phyloP scores from a whole-genome alignment of 2,113 vertebrate genomes.

The Nyctereutes procyonoides region DNA sequence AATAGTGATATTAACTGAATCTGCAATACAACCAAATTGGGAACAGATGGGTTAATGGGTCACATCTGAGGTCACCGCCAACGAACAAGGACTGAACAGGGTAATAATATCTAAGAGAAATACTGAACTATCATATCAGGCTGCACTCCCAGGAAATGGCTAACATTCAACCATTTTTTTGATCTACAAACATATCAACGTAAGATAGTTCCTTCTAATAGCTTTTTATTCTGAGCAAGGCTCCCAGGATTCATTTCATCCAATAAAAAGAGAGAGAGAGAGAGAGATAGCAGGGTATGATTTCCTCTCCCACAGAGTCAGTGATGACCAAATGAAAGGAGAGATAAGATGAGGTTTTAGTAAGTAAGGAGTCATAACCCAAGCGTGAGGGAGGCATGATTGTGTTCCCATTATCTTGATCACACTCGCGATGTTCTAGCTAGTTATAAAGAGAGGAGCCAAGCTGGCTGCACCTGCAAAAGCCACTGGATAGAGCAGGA shows the following conservation, averaged over 20 bases:
- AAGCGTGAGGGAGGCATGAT: not conserved
- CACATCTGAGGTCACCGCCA: not conserved
- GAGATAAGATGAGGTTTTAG: not conserved
- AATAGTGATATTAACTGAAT: not conserved
- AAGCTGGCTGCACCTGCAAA: not conserved
- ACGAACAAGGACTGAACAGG: not conserved
- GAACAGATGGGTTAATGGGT: not conserved
- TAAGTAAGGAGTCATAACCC: not conserved
- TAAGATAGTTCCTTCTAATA: not conserved
- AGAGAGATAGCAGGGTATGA: not conserved
- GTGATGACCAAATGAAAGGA: not conserved
- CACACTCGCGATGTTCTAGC: not conserved
- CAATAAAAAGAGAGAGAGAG: not conserved
- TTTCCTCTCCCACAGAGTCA: not conserved
- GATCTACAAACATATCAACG: not conserved
- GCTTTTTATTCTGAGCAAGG: not conserved
- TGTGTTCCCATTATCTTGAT: not conserved
- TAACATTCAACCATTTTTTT: not conserved
- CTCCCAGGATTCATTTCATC: constrained; percentile 8
- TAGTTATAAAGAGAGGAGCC: not conserved
- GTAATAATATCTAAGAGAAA: not conserved
- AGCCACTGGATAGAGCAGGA: not conserved
- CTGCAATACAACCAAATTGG: not conserved
- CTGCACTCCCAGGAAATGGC: not conserved
- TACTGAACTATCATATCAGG: not conserved